These are phyloP conservation scores for Microctenopoma lineatum DNA, from an alignment of 2,797 vertebrate species.

Conservation along the genomic window DNA sequence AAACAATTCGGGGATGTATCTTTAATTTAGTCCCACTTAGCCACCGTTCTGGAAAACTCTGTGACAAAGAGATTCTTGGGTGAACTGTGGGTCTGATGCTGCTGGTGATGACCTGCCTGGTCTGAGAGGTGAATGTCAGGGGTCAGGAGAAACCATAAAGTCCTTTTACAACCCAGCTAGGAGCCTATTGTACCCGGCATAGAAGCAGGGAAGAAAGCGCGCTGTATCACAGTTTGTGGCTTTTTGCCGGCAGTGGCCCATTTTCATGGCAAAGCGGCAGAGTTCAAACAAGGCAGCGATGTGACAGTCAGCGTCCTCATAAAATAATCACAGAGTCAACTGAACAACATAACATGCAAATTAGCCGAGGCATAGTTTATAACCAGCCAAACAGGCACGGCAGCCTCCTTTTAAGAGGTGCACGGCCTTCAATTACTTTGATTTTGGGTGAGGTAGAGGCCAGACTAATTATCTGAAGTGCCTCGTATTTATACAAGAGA, in stretches of 20 bases:
- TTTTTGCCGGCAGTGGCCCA: neutral
- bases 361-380: neutral
- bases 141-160: constrained; percentile 20
- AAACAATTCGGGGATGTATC: no score
- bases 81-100: constrained; percentile 7
- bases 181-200: neutral
- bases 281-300: neutral
- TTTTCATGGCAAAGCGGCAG: neutral
- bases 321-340: neutral
- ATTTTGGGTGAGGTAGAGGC: neutral
- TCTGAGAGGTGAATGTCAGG: constrained; percentile 16
- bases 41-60: no score
- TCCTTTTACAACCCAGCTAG: constrained; percentile 8
- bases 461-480: constrained; percentile 9
- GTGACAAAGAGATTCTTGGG: neutral
- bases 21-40: no score
- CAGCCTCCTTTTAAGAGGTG: neutral
- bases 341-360: neutral
- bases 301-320: neutral
- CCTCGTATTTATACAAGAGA: neutral
- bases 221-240: neutral
- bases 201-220: neutral
- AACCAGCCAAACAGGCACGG: constrained; percentile 24
- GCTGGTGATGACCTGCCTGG: constrained; percentile 21
- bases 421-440: neutral